Base-by-base conservation (phyloP, 2,113 vertebrate species). In the Prietella phreatophila region DNA sequence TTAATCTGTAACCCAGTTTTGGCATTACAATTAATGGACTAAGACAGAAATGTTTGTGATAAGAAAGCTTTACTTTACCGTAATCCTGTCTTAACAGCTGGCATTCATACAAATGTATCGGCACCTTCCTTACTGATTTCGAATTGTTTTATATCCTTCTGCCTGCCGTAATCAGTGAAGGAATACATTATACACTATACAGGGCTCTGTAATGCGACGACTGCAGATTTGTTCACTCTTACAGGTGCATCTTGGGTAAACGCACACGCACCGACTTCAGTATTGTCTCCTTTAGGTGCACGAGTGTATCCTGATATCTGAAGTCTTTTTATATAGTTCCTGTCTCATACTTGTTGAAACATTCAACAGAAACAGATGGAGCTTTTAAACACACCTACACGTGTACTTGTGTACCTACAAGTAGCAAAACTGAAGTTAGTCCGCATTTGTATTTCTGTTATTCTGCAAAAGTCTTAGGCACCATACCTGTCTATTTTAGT, bases 1-100 rank as follows among this genome's bases (percentile, higher is more conserved):
- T 78, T 61, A 86, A 86, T 78, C 42, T 47, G 14, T 78, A 78
- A 58, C 55, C 71, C 84, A 85, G 36, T 76, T 86, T 76, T 27
- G 33, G 33, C 58, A 36, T 81, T 86, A 86, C 39, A 79, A 55
- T 86, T 86, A 86, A 69, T n/a, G 9, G 50, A 39, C 30, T 20
- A 65, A 81, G 76, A 81, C 30, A 42, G 78, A 69, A 87, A 69
- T 11, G 58, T 30, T 27, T 71, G 50, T 8, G 15, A 87, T 71
- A 73, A 82, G 33, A 39, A 82, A 73, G 33, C 50, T 58, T 82
- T 71, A 30, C 30, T 5, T 87, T 60, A 75, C 67, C 61, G 73
- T 82, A 73, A 83, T 71, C 65, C 33, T 47, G 0, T 82, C 6
- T 87, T 82, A 42, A 42, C 61, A 82, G 79, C 53, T 47, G 6